These are phyloP conservation scores for Endomychus coccineus DNA, from an alignment of 2,888 invertebrate species.

Conservation along the genomic window DNA sequence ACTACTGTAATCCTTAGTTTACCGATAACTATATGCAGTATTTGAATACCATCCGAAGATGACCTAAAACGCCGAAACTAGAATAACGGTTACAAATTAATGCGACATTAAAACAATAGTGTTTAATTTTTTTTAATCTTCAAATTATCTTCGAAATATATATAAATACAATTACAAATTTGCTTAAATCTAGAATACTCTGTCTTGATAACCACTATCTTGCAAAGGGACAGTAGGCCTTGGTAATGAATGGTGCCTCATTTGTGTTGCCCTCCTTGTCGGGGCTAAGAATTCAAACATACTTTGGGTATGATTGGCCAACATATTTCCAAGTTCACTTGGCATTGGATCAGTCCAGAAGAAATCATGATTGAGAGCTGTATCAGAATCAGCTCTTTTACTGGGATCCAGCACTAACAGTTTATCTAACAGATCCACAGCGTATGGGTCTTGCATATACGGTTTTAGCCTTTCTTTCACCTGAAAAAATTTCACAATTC, in stretches of 20 bases:
- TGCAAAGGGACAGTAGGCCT: conserved; percentile 51
- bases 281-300: conserved; percentile 92
- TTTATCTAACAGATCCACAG: conserved; percentile 88
- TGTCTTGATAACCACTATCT: conserved; percentile 78
- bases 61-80: too few relatives aligned
- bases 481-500: conserved; percentile 31
- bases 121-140: too few relatives aligned
- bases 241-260: conserved; percentile 55
- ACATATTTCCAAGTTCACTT: conserved; percentile 81
- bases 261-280: conserved; percentile 61
- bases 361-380: conserved; percentile 93
- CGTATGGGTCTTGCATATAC: conserved; percentile 86
- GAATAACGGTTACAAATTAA: too few relatives aligned
- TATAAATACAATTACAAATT: too few relatives aligned
- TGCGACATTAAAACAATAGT: too few relatives aligned
- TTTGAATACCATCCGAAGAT: too few relatives aligned
- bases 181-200: conserved; percentile 62
- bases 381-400: conserved; percentile 81
- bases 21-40: too few relatives aligned
- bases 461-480: conserved; percentile 77
- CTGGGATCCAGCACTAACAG: conserved; percentile 86
- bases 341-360: conserved; percentile 99
- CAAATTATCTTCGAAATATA: too few relatives aligned
- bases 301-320: conserved; percentile 81
- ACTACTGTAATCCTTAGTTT: too few relatives aligned